These are phyloP conservation scores for Enteromius fasciolatus DNA, from an alignment of 2,797 vertebrate genomes.

Conservation along the genomic window DNA sequence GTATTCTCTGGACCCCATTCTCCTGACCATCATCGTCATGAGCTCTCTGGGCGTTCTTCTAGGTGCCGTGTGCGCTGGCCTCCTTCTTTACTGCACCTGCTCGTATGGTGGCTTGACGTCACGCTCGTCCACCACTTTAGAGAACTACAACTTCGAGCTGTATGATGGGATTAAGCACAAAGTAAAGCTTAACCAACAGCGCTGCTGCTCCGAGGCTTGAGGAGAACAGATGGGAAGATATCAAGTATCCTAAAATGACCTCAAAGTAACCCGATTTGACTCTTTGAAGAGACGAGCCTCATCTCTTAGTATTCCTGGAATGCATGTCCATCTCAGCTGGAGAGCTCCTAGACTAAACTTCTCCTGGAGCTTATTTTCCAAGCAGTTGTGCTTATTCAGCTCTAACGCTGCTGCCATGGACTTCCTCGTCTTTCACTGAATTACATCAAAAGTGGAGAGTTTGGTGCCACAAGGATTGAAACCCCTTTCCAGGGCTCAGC, in stretches of 20 bases:
- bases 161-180: slow-evolving; percentile 98
- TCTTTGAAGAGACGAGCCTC: slow-evolving; percentile 54
- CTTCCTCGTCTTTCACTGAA: slow-evolving; percentile 35
- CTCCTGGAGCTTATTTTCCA: slow-evolving; percentile 28
- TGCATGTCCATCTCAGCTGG: slow-evolving; percentile 51
- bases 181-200: slow-evolving; percentile 98
- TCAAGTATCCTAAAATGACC: slow-evolving; percentile 20
- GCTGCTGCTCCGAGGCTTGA: slow-evolving; percentile 89
- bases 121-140: slow-evolving; percentile 95
- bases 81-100: slow-evolving; percentile 96
- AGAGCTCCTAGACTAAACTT: slow-evolving; percentile 35
- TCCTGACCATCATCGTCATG: slow-evolving; percentile 98
- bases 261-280: slow-evolving; percentile 48
- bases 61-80: slow-evolving; percentile 90
- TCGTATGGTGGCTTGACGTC: slow-evolving; percentile 93
- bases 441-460: slow-evolving; percentile 47
- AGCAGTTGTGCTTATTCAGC: slow-evolving; percentile 31
- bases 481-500: slow-evolving; percentile 66
- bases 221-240: slow-evolving; percentile 3
- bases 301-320: slow-evolving; percentile 53
- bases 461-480: slow-evolving; percentile 49
- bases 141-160: slow-evolving; percentile 99
- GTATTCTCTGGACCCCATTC: slow-evolving; percentile 94
- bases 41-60: slow-evolving; percentile 93
- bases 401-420: slow-evolving; percentile 37